A percentile compares a stretch with the other conserved stretches of the same genome.
These are phyloP conservation scores for Deroplatys truncata DNA, from an alignment of 2,888 invertebrate species.

Conservation along the genomic window DNA sequence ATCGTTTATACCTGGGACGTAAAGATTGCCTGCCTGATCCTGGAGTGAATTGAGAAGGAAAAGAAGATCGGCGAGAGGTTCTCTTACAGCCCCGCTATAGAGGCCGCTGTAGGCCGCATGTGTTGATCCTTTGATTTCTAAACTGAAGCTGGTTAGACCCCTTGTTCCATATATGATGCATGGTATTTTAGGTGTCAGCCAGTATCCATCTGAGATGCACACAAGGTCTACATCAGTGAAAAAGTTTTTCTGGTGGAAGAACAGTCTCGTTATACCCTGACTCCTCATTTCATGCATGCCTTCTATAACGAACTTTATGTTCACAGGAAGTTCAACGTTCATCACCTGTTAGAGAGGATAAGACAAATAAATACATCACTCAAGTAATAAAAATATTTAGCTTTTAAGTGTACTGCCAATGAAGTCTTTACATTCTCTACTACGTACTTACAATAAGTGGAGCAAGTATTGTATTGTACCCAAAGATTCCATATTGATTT, in stretches of 20 bases:
- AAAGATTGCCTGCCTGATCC: slow-evolving; percentile 50
- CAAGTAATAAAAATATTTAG: too few relatives aligned
- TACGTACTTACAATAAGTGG: too few relatives aligned
- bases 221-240: slow-evolving; percentile 52
- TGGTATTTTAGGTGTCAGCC: slow-evolving; percentile 57
- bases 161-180: slow-evolving; percentile 57
- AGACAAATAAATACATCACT: too few relatives aligned
- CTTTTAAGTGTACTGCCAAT: too few relatives aligned
- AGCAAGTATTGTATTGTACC: too few relatives aligned
- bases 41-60: slow-evolving; percentile 49
- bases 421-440: too few relatives aligned
- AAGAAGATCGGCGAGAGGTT: slow-evolving; percentile 52
- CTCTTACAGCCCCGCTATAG: slow-evolving; percentile 54
- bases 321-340: slow-evolving; percentile 47
- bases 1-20: slow-evolving; percentile 49
- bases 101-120: slow-evolving; percentile 57
- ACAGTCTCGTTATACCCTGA: slow-evolving; percentile 53
- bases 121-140: slow-evolving; percentile 50
- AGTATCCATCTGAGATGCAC: slow-evolving; percentile 60
- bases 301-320: slow-evolving; percentile 56
- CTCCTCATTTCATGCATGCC: slow-evolving; percentile 59
- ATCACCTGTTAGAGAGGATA: background rate
- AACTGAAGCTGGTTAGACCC: slow-evolving; percentile 53
- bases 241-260: slow-evolving; percentile 47
- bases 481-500: too few relatives aligned